A percentile compares a stretch with the other conserved stretches of the same genome.
Evolutionary conservation across 2,797 vertebrate species (phyloP).

Genomic region (Calcarius lapponicus): DNA sequence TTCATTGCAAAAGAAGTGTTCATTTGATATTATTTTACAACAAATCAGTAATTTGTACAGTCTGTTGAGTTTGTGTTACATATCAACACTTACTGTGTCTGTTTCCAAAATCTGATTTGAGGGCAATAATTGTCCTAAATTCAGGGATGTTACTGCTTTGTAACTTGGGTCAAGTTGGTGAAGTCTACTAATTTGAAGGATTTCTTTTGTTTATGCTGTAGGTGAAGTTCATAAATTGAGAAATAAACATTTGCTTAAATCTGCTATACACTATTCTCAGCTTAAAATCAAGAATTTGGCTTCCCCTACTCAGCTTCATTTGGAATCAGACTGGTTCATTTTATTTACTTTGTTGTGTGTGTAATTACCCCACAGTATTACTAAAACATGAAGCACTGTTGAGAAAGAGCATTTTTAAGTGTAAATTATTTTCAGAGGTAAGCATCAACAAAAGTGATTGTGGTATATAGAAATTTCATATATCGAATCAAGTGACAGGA

Average conservation of each 20-base stretch:
- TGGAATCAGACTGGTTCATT: neutral
- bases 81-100: neutral
- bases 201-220: neutral
- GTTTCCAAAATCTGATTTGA: neutral
- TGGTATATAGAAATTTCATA: neutral
- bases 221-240: neutral
- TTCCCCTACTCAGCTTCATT: neutral
- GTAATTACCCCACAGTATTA: neutral
- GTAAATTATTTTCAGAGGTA: neutral
- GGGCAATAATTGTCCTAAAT: neutral
- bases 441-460: neutral
- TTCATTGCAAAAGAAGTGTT: neutral
- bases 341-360: neutral
- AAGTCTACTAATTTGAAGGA: neutral
- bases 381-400: neutral
- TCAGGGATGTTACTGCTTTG: neutral
- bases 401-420: neutral
- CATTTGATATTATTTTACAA: neutral
- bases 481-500: neutral
- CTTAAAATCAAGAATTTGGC: neutral
- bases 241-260: neutral
- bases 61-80: neutral
- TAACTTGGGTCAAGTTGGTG: neutral
- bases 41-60: neutral
- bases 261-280: neutral